Evolutionary conservation across 2,888 invertebrate genomes (phyloP).

Genomic region (Chrysopilus asiliformis): DNA sequence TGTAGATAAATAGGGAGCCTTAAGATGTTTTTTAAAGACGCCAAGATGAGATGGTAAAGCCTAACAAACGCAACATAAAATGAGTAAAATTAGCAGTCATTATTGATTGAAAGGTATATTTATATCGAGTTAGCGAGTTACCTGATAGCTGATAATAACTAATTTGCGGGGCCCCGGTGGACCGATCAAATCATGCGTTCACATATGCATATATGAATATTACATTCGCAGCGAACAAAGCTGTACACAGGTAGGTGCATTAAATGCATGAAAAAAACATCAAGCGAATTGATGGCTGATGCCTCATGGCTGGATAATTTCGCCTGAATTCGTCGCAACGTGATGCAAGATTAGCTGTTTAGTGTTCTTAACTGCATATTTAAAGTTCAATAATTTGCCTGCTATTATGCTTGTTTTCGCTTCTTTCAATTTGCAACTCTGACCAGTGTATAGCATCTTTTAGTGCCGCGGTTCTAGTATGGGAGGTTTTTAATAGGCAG

Average conservation of each 20-base stretch:
- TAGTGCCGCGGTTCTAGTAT: no score
- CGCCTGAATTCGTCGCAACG: no score
- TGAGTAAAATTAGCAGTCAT: constrained; percentile 12
- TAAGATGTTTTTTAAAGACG: no score
- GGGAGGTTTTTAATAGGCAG: no score
- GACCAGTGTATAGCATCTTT: no score
- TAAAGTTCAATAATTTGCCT: constrained; percentile 13
- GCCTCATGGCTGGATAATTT: no score
- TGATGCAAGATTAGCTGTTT: constrained; percentile 15
- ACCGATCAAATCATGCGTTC: constrained; percentile 1
- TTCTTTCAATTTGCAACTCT: constrained; percentile 8
- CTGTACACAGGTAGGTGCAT: neutral
- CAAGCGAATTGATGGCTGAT: neutral
- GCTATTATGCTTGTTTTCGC: constrained; percentile 12
- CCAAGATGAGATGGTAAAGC: no score
- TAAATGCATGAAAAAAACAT: neutral
- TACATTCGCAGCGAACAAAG: neutral
- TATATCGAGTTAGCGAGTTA: constrained; percentile 13
- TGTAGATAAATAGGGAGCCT: no score
- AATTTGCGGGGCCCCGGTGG: constrained; percentile 11
- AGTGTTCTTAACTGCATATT: constrained; percentile 16
- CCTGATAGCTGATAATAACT: constrained; percentile 17
- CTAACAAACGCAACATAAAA: constrained; percentile 2
- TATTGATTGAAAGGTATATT: constrained; percentile 12
- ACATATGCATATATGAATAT: neutral